These are phyloP conservation scores for Anoura caudifer DNA, from an alignment of 2,113 vertebrate genomes.

Conservation along the genomic window DNA sequence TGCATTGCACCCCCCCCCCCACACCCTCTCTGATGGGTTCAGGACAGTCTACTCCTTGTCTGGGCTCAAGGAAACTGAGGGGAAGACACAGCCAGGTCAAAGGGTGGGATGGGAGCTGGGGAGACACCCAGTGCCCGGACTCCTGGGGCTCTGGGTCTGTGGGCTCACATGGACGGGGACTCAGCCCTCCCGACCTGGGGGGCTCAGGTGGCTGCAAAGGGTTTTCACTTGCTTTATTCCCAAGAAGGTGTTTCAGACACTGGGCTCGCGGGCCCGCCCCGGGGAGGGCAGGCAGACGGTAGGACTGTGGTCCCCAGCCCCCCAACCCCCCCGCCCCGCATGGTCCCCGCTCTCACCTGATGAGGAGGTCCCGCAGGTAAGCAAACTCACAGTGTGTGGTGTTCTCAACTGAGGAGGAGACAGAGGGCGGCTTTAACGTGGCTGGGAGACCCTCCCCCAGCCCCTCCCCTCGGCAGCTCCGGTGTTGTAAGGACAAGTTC, in stretches of 20 bases:
- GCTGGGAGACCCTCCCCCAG: accelerated
- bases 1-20: not conserved
- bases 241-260: not conserved
- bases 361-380: constrained; percentile 96
- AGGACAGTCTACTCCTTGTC: not conserved
- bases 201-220: not conserved
- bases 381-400: constrained; percentile 98
- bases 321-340: not conserved
- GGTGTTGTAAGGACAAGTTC: not conserved
- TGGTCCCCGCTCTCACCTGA: constrained; percentile 86
- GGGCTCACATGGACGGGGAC: accelerated
- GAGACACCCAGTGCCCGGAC: not conserved
- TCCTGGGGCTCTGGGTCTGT: no score
- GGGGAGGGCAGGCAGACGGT: not conserved
- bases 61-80: no score
- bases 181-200: not conserved
- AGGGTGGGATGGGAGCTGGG: not conserved
- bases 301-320: no score
- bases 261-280: accelerated
- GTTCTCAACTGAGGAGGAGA: constrained; percentile 90
- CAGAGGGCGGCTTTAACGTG: not conserved
- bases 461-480: accelerated
- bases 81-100: not conserved
- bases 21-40: not conserved
- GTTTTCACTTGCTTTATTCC: not conserved